Evolutionary conservation across 2,797 vertebrate genomes (phyloP), one percentile per base, ranked within the genome.

Genomic region (Karalla daura): DNA sequence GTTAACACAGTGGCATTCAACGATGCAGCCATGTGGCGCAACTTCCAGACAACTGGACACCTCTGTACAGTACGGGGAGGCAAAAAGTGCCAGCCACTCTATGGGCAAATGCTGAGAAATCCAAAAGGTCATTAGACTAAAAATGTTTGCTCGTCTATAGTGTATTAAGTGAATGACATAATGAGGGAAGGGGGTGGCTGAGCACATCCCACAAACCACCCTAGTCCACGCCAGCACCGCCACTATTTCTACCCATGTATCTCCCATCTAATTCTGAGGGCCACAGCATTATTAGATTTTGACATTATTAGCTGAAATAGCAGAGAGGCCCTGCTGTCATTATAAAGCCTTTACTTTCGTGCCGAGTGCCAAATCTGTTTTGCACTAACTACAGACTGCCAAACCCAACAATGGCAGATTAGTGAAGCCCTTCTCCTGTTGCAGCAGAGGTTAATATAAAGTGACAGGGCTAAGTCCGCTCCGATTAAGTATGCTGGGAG

Each of bases 391-490:
- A 81, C 94, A 94, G 90, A 90, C 95, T 96, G 95, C 96, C 95
- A 95, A 94, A 94, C 90, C 93, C 95, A 95, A 97, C 95, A 96
- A 97, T 95, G 93, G 92, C 94, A 96, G 96, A 96, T 96, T 95
- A 96, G 95, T 84, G 88, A 94, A 95, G 94, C 94, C 95, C 94
- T 95, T 96, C 95, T 96, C 95, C 95, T 93, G 94, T 98, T 97
- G 96, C 96, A 95, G 93, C 95, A 95, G 95, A 96, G 96, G 96
- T 98, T 99, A 99, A 98, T 97, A 95, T 95, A 96, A 94, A 98
- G 95, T 95, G 96, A 97, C 97, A 96, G 95, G 95, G 95, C 95
- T 96, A 96, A 97, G 96, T 98, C 96, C 90, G 89, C 95, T 96
- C 95, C 95, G 93, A 97, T 98, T 98, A 98, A 96, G 94, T 94